Evolutionary conservation across 2,797 vertebrate species (phyloP), one percentile per base, ranked within the genome.

Genomic region (Heteromormyrus szaboi): DNA sequence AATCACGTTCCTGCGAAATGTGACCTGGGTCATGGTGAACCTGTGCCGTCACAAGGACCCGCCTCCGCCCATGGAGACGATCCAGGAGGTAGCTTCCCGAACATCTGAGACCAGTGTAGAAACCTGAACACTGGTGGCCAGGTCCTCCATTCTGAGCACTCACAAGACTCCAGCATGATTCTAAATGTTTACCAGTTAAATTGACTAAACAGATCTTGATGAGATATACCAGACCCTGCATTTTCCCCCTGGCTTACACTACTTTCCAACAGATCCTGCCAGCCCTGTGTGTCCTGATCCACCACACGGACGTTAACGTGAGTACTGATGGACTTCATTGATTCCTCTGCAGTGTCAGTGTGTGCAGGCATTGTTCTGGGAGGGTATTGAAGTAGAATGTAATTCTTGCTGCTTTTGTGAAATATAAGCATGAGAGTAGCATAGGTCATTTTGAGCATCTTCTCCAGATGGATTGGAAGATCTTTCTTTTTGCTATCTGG

Each of bases 1-100:
- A 91, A 99, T 99, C 95, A 99, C 98, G 91, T 99, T 99, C 95
- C 96, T 99, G 92, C 97, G 99, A 95, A 99, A 99, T 79, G 99
- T 99, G 93, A 99, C 99, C 85, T 99, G 99, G 99, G 99, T 99
- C 92, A 99, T 99, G 98, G 98, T 99, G 91, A 99, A 99, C 92
- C 95, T 99, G 93, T 99, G 99, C 93, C 98, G 99, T 92, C 98
- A 99, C 95, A 99, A 99, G 94, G 99, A 99, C 92, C 99, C 99
- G 14, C 99, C 99, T n/a, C 99, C 99, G 0, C 98, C 99, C 1
- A 99, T 99, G 99, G 99, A 99, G 93, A 99, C 99, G 41, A 99
- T 99, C 93, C 99, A 99, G 94, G 98, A 99, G 97, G 98, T 98
- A 68, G 92, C 17, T 17, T 72, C 29, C 65, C 1, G 65, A 81